Conservation (phyloP, 64 coral and sea anemone genomes). For the Pachyseris speciosa region DNA sequence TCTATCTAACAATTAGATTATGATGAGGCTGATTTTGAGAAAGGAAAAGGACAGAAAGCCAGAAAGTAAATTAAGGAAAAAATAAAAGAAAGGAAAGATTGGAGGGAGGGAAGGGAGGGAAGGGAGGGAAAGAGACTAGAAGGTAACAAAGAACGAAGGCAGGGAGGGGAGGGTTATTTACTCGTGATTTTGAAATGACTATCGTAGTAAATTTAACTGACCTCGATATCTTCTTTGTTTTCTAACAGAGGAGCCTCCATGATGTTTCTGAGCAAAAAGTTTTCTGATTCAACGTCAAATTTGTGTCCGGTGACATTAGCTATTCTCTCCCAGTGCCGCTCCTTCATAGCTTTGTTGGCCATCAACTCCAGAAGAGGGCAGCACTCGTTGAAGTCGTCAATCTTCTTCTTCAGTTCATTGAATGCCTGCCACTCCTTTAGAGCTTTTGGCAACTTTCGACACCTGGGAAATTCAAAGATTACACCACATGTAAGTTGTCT, state of each 20-base stretch:
- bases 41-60: too few species aligned
- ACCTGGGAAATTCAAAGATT: constrained; percentile 32
- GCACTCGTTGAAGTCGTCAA: constrained; percentile 93
- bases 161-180: neutral
- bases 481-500: neutral
- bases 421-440: constrained; percentile 95
- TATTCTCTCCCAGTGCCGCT: constrained; percentile 87
- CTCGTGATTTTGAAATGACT: neutral
- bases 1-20: too few species aligned
- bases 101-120: too few species aligned
- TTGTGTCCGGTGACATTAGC: constrained; percentile 78
- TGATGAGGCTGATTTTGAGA: too few species aligned
- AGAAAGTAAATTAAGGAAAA: too few species aligned
- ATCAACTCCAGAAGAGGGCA: constrained; percentile 90
- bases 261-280: constrained; percentile 90
- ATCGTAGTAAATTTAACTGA: neutral
- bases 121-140: neutral
- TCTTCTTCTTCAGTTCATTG: constrained; percentile 88
- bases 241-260: constrained; percentile 91
- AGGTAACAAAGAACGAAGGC: neutral
- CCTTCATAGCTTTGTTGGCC: constrained; percentile 95
- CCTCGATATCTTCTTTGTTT: constrained; percentile 94
- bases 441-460: constrained; percentile 96
- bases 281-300: constrained; percentile 91
- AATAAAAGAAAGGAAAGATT: too few species aligned